Evolutionary conservation across 2,113 vertebrate genomes (phyloP).

Genomic region (Muscicapa adusta): DNA sequence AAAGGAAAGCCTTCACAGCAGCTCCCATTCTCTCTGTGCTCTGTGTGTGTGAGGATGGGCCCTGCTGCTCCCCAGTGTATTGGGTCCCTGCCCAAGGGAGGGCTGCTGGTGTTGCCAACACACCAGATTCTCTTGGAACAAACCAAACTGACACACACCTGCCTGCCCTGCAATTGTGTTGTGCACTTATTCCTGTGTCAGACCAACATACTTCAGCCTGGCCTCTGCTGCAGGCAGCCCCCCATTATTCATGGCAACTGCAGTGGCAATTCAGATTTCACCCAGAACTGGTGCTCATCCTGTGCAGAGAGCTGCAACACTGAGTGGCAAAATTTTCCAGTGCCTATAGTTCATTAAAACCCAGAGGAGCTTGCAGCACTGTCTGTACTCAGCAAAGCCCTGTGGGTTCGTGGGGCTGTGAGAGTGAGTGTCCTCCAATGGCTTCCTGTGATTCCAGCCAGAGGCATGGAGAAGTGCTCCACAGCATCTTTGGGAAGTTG

Average conservation of each 20-base stretch:
- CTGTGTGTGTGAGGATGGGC: accelerated
- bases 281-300: too few relatives aligned
- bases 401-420: background rate
- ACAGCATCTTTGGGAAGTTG: background rate
- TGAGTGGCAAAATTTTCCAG: background rate
- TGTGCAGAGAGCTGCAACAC: background rate
- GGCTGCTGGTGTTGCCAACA: background rate
- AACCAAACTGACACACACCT: background rate
- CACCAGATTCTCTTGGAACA: background rate
- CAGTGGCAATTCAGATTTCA: background rate
- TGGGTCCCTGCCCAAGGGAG: accelerated
- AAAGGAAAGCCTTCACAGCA: background rate
- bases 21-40: background rate
- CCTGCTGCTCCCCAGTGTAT: accelerated
- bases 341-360: background rate
- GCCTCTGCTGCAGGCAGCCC: accelerated
- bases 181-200: accelerated
- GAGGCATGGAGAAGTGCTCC: background rate
- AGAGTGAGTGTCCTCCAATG: background rate
- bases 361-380: background rate
- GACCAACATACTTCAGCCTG: background rate
- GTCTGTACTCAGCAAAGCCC: background rate
- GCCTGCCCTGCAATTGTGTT: background rate
- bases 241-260: accelerated
- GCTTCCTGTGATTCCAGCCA: background rate